A percentile compares a stretch with the other conserved stretches of the same genome.
Evolutionary conservation across 2,113 vertebrate species (phyloP).

Genomic region (Diphyllodes magnificus): DNA sequence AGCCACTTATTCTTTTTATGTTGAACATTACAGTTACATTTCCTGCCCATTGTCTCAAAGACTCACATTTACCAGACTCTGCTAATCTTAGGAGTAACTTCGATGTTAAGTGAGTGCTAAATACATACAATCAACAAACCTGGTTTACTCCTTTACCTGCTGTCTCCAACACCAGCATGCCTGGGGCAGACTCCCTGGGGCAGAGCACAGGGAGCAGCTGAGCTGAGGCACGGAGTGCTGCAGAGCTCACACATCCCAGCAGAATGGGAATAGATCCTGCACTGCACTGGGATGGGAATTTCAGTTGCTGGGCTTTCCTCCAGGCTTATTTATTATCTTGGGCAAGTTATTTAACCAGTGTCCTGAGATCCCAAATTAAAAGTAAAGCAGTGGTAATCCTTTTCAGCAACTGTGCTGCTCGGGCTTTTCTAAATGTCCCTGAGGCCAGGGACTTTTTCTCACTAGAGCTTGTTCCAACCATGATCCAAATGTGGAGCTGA

Average conservation of each 20-base stretch:
- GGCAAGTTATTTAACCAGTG: neutral
- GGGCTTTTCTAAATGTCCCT: neutral
- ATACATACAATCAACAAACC: neutral
- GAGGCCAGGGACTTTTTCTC: neutral
- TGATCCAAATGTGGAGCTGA: neutral
- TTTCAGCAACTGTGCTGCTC: neutral
- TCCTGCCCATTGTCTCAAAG: neutral
- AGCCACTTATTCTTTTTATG: neutral
- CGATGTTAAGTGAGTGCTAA: neutral
- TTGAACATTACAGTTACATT: neutral
- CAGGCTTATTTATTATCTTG: neutral
- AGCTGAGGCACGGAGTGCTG: fast-evolving
- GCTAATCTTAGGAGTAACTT: neutral
- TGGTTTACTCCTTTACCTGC: neutral
- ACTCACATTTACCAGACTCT: neutral
- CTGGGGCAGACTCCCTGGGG: neutral
- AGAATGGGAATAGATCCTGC: fast-evolving
- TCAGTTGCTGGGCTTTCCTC: neutral
- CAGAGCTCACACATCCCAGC: neutral
- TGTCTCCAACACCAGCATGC: neutral
- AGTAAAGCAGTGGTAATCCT: neutral
- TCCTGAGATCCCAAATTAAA: neutral
- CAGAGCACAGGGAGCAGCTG: neutral
- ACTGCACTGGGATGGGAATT: neutral
- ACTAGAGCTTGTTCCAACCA: neutral